phyloP scores from a whole-genome alignment of 2,113 vertebrate species.

The Phyllostomus hastatus region DNA sequence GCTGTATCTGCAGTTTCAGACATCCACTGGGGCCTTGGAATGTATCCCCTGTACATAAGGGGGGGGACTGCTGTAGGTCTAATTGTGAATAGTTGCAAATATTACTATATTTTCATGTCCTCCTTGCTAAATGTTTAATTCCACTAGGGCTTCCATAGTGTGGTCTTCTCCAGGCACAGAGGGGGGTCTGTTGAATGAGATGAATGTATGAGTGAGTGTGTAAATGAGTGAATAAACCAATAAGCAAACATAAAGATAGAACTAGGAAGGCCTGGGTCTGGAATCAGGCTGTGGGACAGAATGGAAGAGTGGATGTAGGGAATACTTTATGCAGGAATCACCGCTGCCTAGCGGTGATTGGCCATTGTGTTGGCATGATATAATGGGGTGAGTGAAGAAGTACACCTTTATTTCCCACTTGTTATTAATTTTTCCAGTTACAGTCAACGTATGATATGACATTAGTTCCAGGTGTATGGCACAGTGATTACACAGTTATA shows the following conservation, averaged over 20 bases:
- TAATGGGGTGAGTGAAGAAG: fast-evolving
- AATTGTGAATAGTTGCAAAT: not conserved
- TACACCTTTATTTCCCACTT: not conserved
- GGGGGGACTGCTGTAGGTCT: not conserved
- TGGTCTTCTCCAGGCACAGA: not conserved
- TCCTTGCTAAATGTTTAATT: not conserved
- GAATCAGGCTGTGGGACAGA: not conserved
- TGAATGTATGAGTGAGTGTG: not conserved
- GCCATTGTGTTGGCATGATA: fast-evolving
- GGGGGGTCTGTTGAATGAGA: not conserved
- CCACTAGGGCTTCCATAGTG: not conserved
- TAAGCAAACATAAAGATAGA: not conserved
- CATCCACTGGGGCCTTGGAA: not conserved
- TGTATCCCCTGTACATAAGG: not conserved
- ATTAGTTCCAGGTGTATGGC: not conserved
- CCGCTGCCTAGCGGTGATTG: fast-evolving
- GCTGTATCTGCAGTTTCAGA: not conserved
- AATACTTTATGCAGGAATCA: not conserved
- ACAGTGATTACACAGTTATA: not conserved
- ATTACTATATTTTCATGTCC: not conserved
- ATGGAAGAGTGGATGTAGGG: not conserved
- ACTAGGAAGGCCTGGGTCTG: not conserved
- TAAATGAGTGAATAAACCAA: not conserved
- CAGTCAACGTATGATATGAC: not conserved
- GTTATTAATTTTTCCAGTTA: not conserved